A percentile compares a stretch with the other conserved stretches of the same genome.
Evolutionary conservation across 2,113 vertebrate species (phyloP).

Genomic region (Paradoxurus hermaphroditus): DNA sequence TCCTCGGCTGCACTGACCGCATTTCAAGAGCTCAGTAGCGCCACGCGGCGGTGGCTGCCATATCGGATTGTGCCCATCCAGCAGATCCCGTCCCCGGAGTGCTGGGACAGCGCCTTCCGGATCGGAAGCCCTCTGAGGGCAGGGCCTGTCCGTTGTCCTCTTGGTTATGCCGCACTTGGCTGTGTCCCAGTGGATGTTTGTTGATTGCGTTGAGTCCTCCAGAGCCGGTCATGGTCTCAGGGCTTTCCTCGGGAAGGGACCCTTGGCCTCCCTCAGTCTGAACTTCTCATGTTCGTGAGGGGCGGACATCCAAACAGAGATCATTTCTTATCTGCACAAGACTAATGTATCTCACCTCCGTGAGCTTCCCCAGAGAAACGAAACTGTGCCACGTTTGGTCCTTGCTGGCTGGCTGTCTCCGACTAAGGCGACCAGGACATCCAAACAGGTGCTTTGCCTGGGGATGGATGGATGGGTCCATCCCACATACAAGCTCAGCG

Average conservation of each 20-base stretch:
- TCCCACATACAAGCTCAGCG: background rate
- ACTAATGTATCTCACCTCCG: background rate
- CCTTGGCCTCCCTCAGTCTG: accelerated
- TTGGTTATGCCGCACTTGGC: background rate
- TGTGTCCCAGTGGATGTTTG: background rate
- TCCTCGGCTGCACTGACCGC: accelerated
- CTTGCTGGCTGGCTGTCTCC: background rate
- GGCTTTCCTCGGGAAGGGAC: background rate
- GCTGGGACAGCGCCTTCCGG: background rate
- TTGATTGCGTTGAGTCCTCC: accelerated
- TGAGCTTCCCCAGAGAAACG: background rate
- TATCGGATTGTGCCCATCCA: background rate
- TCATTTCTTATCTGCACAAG: background rate
- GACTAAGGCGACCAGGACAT: background rate
- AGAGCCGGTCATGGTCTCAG: accelerated
- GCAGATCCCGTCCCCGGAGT: background rate
- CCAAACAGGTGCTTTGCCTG: background rate
- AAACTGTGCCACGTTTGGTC: accelerated
- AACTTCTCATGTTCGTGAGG: background rate
- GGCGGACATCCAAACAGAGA: background rate
- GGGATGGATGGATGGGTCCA: background rate
- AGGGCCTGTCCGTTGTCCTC: background rate
- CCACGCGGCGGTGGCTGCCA: background rate
- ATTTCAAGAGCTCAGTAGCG: background rate
- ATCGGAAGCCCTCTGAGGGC: background rate